Percentiles rank a stretch among this genome's conserved stretches.
Conservation (phyloP, 2,113 vertebrate species). For the Clarias batrachus region DNA sequence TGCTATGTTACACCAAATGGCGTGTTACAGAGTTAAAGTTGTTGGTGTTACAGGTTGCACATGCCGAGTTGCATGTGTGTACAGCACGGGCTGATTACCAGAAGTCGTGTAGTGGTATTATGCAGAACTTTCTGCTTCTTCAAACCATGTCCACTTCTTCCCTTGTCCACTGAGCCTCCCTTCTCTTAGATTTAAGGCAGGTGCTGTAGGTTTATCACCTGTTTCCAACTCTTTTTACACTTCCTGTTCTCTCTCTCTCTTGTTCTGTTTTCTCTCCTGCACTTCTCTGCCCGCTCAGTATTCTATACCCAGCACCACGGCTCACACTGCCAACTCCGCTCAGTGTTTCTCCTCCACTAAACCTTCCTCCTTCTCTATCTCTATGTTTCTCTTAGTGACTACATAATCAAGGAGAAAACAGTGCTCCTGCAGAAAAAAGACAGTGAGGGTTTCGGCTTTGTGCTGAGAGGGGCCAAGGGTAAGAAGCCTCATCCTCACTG, state of each 20-base stretch:
- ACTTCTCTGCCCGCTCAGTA: slow-evolving; percentile 8
- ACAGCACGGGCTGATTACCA: neutral
- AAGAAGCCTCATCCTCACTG: slow-evolving; percentile 54
- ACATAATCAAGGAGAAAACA: slow-evolving; percentile 94
- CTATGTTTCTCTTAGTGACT: slow-evolving; percentile 75
- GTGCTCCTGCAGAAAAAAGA: slow-evolving; percentile 92
- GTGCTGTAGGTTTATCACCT: slow-evolving; percentile 1
- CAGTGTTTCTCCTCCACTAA: slow-evolving; percentile 15
- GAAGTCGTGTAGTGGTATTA: neutral
- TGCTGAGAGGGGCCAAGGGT: slow-evolving; percentile 92
- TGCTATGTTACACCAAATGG: neutral
- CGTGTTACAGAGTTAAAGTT: neutral
- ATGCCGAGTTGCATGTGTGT: neutral
- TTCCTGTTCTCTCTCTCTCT: neutral
- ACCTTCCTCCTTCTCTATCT: slow-evolving; percentile 25
- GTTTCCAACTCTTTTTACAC: neutral
- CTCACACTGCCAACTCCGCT: neutral
- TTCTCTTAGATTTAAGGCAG: slow-evolving; percentile 29
- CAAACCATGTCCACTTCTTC: neutral
- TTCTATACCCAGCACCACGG: neutral
- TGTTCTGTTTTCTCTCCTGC: neutral
- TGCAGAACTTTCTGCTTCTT: neutral
- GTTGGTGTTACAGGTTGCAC: neutral
- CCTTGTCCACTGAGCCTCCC: neutral
- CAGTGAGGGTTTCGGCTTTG: slow-evolving; percentile 93